Evolutionary conservation across 2,888 invertebrate genomes (phyloP).

Genomic region (Encarsia formosa): DNA sequence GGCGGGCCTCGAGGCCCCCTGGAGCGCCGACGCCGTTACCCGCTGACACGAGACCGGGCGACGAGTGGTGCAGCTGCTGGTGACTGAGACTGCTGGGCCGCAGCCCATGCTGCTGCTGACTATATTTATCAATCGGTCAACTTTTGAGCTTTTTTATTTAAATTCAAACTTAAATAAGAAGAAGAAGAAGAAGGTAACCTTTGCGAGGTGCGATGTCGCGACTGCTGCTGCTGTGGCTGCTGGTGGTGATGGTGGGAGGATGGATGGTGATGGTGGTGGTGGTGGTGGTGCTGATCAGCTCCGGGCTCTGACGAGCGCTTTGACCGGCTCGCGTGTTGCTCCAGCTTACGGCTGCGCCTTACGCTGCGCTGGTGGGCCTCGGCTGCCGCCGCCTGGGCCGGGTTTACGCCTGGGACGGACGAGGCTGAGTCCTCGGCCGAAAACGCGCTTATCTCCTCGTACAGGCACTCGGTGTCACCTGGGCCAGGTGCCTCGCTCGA

Average conservation of each 20-base stretch:
- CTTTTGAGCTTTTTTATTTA: background rate
- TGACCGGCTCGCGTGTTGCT: conserved; percentile 34
- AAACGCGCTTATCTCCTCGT: conserved; percentile 48
- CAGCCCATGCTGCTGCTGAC: conserved; percentile 46
- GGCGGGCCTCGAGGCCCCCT: conserved; percentile 37
- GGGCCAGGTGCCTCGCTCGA: conserved; percentile 47
- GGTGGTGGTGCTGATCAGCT: conserved; percentile 29
- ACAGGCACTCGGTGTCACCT: conserved; percentile 50
- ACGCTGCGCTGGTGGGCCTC: conserved; percentile 28
- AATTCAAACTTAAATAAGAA: too few species aligned
- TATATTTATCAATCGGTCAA: background rate
- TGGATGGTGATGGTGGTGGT: conserved; percentile 20
- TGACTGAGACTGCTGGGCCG: conserved; percentile 42
- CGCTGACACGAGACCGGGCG: too few species aligned
- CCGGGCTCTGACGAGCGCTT: conserved; percentile 25
- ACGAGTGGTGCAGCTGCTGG: conserved; percentile 37
- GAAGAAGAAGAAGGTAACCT: too few species aligned
- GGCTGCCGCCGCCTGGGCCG: conserved; percentile 33
- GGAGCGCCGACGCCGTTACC: conserved; percentile 45
- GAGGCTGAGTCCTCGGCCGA: conserved; percentile 40
- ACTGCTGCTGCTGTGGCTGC: background rate
- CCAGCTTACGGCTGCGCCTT: conserved; percentile 36
- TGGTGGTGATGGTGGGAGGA: conserved; percentile 10
- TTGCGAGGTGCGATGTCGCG: background rate
- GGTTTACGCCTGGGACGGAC: conserved; percentile 16